phyloP scores from a whole-genome alignment of 2,113 vertebrate genomes.

The Halichoeres trimaculatus region DNA sequence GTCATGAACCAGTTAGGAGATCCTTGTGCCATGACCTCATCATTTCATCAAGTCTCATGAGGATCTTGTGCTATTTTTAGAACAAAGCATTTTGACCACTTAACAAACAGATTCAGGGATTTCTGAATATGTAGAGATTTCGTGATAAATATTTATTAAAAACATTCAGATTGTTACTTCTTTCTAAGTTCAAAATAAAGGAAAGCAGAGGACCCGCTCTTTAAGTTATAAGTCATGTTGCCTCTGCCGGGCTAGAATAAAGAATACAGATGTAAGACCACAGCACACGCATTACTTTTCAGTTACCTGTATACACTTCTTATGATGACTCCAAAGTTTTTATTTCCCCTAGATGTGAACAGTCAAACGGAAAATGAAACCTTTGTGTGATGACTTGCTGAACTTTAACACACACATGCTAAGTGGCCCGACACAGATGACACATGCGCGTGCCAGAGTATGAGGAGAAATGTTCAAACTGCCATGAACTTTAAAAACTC shows the following conservation, averaged over 20 bases:
- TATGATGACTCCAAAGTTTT: background rate
- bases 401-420: slow-evolving; percentile 49
- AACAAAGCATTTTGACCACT: too few relatives aligned
- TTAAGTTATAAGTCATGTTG: background rate
- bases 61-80: too few relatives aligned
- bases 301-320: too few relatives aligned
- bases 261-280: background rate
- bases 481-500: background rate
- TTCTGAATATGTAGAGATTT: too few relatives aligned
- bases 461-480: background rate
- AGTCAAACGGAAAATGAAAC: slow-evolving; percentile 34
- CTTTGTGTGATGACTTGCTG: slow-evolving; percentile 38
- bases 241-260: background rate
- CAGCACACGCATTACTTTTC: background rate
- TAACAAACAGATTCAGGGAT: too few relatives aligned
- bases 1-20: too few relatives aligned
- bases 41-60: too few relatives aligned
- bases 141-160: too few relatives aligned
- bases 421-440: slow-evolving; percentile 19
- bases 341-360: slow-evolving; percentile 5
- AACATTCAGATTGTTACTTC: too few relatives aligned
- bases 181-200: too few relatives aligned
- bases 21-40: too few relatives aligned
- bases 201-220: too few relatives aligned
- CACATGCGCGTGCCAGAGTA: slow-evolving; percentile 10